Evolutionary conservation across 1,140 invertebrate genomes (phyloP), one percentile per base, ranked within the genome.

Genomic region (Lasaia peninsularis): DNA sequence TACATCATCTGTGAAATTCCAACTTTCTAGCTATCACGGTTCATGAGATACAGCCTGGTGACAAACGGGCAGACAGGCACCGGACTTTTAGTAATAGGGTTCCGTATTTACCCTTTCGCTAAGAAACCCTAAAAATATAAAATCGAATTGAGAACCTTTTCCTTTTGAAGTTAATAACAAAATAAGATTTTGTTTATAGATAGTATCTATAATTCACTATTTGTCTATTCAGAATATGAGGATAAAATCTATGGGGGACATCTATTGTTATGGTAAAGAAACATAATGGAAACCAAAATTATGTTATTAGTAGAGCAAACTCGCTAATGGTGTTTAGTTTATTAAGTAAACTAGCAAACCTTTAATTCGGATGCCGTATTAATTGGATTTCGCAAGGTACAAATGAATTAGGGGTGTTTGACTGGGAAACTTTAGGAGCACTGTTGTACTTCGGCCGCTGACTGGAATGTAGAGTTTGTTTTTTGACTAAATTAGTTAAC

Each of bases 341-440:
- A 55, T 57, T 60, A 49, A 54, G 35, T 64, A 64, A 64, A 64
- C 58, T 57, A 64, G 60, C 57, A 64, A 64, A 64, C 58, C 51
- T 56, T 40, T 64, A 64, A 64, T 55, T 60, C 51, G 40, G 16
- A 48, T 18, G 40, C 16, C 40, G 40, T 16, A 48, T 48, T 48
- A 48, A 48, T 48, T 48, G 40, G 40, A 48, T 48, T 40, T 18
- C 18, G 16, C 11, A 48, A 48, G 40, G 40, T 48, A 48, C 40
- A 48, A 48, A 48, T 48, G 40, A 48, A 48, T 48, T 48, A 48
- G 20, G 40, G 40, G 16, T 48, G 40, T 48, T 48, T 48, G 40
- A 48, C 40, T 48, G 40, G 40, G 40, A 20, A 48, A 48, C 40
- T 48, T 48, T 48, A 48, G 40, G 20, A 21, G 18, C 40, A 11